phyloP scores from a whole-genome alignment of 2,113 vertebrate genomes.

The Capreolus pygargus region DNA sequence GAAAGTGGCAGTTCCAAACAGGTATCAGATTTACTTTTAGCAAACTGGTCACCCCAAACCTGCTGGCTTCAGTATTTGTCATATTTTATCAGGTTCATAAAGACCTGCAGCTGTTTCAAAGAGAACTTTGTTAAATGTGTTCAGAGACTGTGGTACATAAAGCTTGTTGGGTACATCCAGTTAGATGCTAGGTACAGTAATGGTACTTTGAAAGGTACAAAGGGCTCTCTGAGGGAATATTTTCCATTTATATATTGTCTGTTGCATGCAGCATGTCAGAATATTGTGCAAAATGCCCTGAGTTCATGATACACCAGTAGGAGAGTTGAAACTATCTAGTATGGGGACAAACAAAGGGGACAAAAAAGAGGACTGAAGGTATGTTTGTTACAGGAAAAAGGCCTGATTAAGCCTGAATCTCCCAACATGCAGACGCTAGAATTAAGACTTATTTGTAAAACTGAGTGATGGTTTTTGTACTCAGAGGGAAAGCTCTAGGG shows the following conservation, averaged over 20 bases:
- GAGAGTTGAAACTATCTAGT: neutral
- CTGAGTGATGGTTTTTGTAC: neutral
- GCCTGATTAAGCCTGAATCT: neutral
- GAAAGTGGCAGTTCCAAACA: neutral
- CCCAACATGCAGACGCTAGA: neutral
- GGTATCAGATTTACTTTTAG: neutral
- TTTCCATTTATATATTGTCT: neutral
- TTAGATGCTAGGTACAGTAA: neutral
- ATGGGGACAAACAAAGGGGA: neutral
- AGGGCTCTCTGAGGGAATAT: neutral
- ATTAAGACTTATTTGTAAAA: neutral
- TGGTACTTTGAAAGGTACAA: neutral
- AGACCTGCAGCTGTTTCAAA: neutral
- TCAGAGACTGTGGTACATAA: neutral
- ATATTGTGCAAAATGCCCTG: neutral
- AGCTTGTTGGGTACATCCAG: neutral
- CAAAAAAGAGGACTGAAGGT: neutral
- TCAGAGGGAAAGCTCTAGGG: neutral
- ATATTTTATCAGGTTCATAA: neutral
- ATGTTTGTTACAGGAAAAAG: neutral
- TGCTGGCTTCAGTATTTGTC: neutral
- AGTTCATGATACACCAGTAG: neutral
- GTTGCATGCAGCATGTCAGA: neutral
- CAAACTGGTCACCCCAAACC: neutral
- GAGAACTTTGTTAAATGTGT: neutral